Evolutionary conservation across 2,797 vertebrate species (phyloP).

Genomic region (Sphenodon punctatus): DNA sequence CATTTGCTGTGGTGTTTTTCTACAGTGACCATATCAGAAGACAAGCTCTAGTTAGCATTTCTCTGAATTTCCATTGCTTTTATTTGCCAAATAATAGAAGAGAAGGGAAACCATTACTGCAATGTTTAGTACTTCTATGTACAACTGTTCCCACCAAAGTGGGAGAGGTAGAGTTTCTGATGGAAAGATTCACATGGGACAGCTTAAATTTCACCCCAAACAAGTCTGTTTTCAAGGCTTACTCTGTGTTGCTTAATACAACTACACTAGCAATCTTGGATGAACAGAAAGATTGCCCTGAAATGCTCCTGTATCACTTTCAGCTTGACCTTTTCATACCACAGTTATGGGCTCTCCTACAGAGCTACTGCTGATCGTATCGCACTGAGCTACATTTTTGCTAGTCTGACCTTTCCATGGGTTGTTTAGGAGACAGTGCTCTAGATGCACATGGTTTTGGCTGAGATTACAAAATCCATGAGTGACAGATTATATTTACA

Average conservation of each 20-base stretch:
- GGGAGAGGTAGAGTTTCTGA: accelerated
- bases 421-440: background rate
- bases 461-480: background rate
- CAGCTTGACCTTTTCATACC: background rate
- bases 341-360: background rate
- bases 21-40: background rate
- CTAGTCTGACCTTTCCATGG: background rate
- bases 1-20: background rate
- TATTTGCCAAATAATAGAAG: background rate
- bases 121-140: background rate
- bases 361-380: background rate
- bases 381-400: background rate
- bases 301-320: background rate
- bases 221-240: background rate
- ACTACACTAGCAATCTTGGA: background rate
- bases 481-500: background rate
- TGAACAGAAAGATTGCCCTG: constrained; percentile 11
- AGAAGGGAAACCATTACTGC: background rate
- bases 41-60: background rate
- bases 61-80: background rate
- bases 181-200: background rate
- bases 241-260: background rate
- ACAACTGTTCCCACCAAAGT: background rate
- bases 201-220: background rate
- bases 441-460: background rate